These are phyloP conservation scores for Brachypteracias leptosomus DNA, from an alignment of 2,113 vertebrate genomes.

Conservation along the genomic window DNA sequence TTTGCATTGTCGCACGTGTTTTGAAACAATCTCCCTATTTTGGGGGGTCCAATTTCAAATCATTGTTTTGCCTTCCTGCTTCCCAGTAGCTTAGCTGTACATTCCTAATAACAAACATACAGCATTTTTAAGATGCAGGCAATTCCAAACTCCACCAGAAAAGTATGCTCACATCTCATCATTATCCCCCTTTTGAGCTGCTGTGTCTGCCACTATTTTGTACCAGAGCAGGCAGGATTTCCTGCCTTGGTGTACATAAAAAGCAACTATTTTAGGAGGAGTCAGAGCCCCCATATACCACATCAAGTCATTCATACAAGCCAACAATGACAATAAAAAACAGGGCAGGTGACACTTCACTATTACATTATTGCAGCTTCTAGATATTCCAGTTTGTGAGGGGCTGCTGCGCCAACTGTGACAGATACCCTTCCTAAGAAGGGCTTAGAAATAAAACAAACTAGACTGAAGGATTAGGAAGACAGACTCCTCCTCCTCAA, in stretches of 20 bases:
- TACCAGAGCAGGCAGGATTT: background rate
- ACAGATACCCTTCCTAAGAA: background rate
- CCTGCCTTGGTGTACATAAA: background rate
- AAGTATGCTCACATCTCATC: background rate
- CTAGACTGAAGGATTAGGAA: background rate
- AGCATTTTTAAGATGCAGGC: background rate
- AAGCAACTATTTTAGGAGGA: background rate
- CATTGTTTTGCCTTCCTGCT: slow-evolving; percentile 21
- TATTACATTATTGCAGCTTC: background rate
- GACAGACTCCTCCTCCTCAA: background rate
- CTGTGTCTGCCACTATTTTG: background rate
- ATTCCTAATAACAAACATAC: background rate
- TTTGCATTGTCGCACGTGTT: background rate
- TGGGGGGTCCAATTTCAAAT: background rate
- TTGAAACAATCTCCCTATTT: background rate
- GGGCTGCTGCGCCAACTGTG: background rate
- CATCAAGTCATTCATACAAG: background rate
- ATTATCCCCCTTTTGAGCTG: background rate
- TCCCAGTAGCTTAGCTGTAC: background rate
- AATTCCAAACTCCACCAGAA: background rate
- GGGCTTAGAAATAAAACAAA: background rate
- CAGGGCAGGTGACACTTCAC: background rate
- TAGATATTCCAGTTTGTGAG: background rate
- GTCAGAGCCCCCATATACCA: background rate
- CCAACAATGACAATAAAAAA: background rate